Evolutionary conservation across 2,113 vertebrate species (phyloP).

Genomic region (Indicator maculatus): DNA sequence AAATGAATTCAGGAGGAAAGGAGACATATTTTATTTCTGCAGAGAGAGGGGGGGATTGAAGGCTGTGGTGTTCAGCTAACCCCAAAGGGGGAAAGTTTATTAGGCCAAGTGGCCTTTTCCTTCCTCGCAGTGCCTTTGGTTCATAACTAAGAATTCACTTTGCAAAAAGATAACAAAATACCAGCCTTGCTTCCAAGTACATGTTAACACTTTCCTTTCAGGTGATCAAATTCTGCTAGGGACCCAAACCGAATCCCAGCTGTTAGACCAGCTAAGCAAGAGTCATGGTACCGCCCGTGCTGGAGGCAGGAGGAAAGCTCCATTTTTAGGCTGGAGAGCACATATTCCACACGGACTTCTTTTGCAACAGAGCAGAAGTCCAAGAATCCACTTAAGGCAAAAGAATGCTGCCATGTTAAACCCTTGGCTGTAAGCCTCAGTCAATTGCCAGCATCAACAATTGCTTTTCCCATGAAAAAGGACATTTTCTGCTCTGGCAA

Average conservation of each 20-base stretch:
- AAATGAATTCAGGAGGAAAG: constrained; percentile 58
- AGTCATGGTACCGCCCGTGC: neutral
- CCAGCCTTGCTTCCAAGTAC: constrained; percentile 37
- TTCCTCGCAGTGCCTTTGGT: constrained; percentile 24
- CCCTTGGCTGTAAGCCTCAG: constrained; percentile 50
- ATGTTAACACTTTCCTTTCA: constrained; percentile 57
- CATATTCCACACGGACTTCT: constrained; percentile 34
- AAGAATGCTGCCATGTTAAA: constrained; percentile 71
- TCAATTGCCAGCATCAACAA: constrained; percentile 65
- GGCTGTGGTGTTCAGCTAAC: constrained; percentile 45
- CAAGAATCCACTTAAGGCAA: constrained; percentile 67
- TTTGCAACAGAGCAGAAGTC: constrained; percentile 62
- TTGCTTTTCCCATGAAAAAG: constrained; percentile 63
- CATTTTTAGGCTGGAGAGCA: constrained; percentile 42
- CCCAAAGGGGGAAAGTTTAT: constrained; percentile 37
- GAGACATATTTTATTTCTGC: constrained; percentile 57
- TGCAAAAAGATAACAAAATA: constrained; percentile 65
- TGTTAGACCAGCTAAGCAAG: constrained; percentile 33
- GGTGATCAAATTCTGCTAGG: neutral
- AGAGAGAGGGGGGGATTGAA: constrained; percentile 3
- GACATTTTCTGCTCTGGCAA: constrained; percentile 55
- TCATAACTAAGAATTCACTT: constrained; percentile 57
- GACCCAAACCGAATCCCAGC: neutral
- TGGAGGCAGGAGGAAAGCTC: constrained; percentile 32
- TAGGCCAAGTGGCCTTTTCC: constrained; percentile 64